Evolutionary conservation across 2,797 vertebrate genomes (phyloP).

Genomic region (Eurystomus glaucurus): DNA sequence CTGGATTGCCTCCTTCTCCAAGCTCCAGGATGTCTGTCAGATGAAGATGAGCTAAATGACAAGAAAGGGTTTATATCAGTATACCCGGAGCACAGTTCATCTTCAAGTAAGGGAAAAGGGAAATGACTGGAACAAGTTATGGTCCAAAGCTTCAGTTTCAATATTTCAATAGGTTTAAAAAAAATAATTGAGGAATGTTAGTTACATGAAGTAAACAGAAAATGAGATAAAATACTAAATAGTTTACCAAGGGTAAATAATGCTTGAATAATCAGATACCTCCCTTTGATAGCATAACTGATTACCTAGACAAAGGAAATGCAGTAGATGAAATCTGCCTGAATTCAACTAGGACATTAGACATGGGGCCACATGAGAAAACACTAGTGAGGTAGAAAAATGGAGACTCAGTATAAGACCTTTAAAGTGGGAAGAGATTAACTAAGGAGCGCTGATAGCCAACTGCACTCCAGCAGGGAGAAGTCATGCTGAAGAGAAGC

Average conservation of each 20-base stretch:
- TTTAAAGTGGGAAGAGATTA: background rate
- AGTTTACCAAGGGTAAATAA: conserved; percentile 19
- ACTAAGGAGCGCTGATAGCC: background rate
- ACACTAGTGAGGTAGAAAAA: background rate
- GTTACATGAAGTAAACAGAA: conserved; percentile 10
- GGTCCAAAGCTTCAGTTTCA: background rate
- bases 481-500: background rate
- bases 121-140: background rate
- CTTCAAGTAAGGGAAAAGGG: background rate
- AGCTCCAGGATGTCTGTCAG: background rate
- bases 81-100: background rate
- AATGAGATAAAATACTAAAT: conserved; percentile 44
- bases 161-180: background rate
- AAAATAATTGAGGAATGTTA: background rate
- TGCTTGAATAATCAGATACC: background rate
- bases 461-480: background rate
- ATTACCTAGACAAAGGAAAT: conserved; percentile 32
- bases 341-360: conserved; percentile 10
- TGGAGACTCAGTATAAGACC: background rate
- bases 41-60: background rate
- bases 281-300: conserved; percentile 9
- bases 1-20: background rate
- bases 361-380: background rate
- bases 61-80: background rate
- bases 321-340: conserved; percentile 28